Evolutionary conservation across 2,113 vertebrate species (phyloP).

Genomic region (Cynoglossus semilaevis): DNA sequence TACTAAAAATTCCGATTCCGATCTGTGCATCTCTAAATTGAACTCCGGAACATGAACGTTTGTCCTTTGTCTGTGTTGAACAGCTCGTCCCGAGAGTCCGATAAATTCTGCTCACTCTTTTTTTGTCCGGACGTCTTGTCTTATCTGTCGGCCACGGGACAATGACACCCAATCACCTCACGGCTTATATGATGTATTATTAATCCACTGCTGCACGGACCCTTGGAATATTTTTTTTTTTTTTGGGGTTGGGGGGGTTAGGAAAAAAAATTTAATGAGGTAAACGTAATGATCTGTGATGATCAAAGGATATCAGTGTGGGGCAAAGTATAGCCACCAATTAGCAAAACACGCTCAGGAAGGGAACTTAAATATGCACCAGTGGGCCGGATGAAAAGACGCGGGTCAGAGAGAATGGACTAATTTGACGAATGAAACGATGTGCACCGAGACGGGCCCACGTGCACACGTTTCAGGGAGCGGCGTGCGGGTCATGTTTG

Average conservation of each 20-base stretch:
- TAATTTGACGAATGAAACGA: constrained; percentile 78
- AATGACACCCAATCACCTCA: constrained; percentile 46
- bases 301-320: constrained; percentile 82
- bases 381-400: constrained; percentile 78
- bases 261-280: constrained; percentile 78
- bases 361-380: constrained; percentile 79
- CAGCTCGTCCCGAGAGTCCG: too few species aligned
- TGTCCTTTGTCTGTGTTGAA: too few species aligned
- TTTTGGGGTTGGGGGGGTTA: too few species aligned
- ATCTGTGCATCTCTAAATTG: too few species aligned
- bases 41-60: too few species aligned
- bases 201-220: constrained; percentile 74
- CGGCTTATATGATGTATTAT: constrained; percentile 76
- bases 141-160: constrained; percentile 4
- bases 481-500: constrained; percentile 58
- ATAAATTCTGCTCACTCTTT: constrained; percentile 10
- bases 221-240: constrained; percentile 51
- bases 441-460: constrained; percentile 43
- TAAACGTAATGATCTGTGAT: constrained; percentile 84
- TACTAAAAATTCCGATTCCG: too few species aligned
- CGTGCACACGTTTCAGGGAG: constrained; percentile 42
- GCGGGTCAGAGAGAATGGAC: constrained; percentile 77
- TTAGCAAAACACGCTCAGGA: constrained; percentile 81
- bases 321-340: constrained; percentile 81
- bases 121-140: neutral